Percentiles rank a stretch among this genome's conserved stretches.
Conservation (phyloP, 2,888 invertebrate genomes). For the Luffia ferchaultella region DNA sequence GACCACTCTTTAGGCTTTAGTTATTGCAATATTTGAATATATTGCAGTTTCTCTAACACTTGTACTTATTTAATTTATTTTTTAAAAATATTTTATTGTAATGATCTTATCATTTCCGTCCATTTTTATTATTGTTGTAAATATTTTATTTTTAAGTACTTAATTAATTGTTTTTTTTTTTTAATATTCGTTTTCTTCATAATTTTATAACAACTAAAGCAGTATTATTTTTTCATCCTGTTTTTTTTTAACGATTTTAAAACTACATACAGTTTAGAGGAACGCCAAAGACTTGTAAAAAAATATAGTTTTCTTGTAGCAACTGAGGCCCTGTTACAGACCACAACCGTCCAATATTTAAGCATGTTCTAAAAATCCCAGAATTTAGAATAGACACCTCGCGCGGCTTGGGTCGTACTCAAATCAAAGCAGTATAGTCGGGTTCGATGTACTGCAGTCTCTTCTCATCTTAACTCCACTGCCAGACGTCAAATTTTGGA, state of each 20-base stretch:
- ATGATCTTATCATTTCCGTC: constrained; percentile 58
- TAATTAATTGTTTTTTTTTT: not conserved
- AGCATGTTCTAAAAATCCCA: too few relatives aligned
- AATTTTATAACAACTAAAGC: not conserved
- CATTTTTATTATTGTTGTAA: constrained; percentile 35
- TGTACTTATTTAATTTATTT: not conserved
- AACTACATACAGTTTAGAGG: constrained; percentile 59
- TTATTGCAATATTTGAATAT: not conserved
- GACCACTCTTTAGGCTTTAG: not conserved
- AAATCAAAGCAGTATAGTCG: too few relatives aligned
- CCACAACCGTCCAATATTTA: too few relatives aligned
- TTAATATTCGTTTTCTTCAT: not conserved
- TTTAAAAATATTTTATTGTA: not conserved
- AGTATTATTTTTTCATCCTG: constrained; percentile 25
- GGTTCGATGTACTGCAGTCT: too few relatives aligned
- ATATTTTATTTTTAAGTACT: constrained; percentile 20
- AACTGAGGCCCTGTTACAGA: too few relatives aligned
- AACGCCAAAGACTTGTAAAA: constrained; percentile 52
- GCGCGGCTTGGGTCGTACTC: too few relatives aligned
- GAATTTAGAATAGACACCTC: too few relatives aligned
- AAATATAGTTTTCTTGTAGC: constrained; percentile 33
- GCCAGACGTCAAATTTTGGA: too few relatives aligned
- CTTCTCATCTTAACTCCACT: too few relatives aligned
- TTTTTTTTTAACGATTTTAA: constrained; percentile 18
- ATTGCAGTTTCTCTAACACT: not conserved